Percentiles rank a stretch among this genome's conserved stretches.
phyloP scores from a whole-genome alignment of 1,140 invertebrate genomes.

The Scaptodrosophila lebanonensis region DNA sequence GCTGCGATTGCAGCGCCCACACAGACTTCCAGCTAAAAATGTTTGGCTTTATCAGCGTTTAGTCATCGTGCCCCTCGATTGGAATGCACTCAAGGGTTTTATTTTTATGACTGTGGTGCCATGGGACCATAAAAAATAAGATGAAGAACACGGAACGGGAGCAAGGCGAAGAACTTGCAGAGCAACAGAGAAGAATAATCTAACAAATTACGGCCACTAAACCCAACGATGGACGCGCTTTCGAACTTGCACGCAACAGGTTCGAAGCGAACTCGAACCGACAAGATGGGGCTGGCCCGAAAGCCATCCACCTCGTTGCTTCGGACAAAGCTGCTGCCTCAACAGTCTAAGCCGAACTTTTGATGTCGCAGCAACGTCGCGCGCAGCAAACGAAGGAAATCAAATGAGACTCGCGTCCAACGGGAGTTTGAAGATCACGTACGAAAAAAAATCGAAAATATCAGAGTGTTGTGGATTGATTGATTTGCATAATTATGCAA shows the following conservation, averaged over 20 bases:
- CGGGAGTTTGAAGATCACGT: conserved; percentile 2
- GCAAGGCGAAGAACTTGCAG: conserved; percentile 9
- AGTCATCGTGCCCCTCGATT: too few relatives aligned
- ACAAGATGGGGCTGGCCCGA: too few relatives aligned
- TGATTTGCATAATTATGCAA: conserved; percentile 33
- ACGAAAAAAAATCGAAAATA: not conserved
- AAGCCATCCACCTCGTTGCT: not conserved
- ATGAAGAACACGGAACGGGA: conserved; percentile 2
- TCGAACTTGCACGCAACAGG: conserved; percentile 22
- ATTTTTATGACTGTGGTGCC: not conserved
- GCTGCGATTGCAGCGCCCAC: too few relatives aligned
- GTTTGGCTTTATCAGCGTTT: too few relatives aligned
- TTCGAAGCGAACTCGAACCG: conserved; percentile 12
- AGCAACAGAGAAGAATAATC: conserved; percentile 23
- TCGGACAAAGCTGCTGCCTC: not conserved
- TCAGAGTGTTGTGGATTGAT: not conserved
- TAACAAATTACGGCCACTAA: conserved; percentile 32
- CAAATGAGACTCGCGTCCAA: not conserved
- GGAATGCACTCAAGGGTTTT: too few relatives aligned
- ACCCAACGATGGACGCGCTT: conserved; percentile 1
- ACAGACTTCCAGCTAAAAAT: too few relatives aligned
- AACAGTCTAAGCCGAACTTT: conserved; percentile 42
- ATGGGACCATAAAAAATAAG: not conserved
- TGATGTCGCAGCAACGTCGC: conserved; percentile 13
- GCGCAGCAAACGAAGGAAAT: conserved; percentile 3